Base-by-base conservation (phyloP, 2,888 invertebrate genomes). In the Mimumesa dahlbomi region DNA sequence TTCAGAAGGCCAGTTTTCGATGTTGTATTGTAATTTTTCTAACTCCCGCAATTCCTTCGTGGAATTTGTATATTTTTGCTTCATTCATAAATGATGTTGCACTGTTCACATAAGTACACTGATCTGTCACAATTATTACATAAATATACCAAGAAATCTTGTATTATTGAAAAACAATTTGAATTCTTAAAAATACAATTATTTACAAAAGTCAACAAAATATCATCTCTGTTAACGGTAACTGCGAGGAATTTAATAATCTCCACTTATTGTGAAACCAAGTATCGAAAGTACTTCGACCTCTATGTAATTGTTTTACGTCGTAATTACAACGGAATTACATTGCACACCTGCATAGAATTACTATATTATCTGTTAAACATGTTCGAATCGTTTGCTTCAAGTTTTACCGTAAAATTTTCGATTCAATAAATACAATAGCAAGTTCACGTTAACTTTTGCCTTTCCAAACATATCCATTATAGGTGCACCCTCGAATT, bases 401-500 rank as follows among this genome's bases (percentile, higher is more conserved):
- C 69, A 89, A 45, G 85, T 86, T 85, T 93, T 93, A 73, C 93
- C 92, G 86, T 94, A 95, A 90, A 95, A 95, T 88, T 95, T 95
- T 82, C 93, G 93, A 88, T 95, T 95, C 29, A 95, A 89, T 70
- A 95, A 91, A 86, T 93, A 94, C 74, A 95, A 91, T 42, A 95
- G 90, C 43, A 95, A 91, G 87, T 95, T 95, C 14, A 95, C 94
- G 84, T 95, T 95, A 76, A 95, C 92, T 88, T 94, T 93, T 18
- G 94, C 94, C 87, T 93, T 94, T n/a, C 94, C 94, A 84, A 94
- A 95, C 91, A 95, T 92, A 79, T 94, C 93, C 92, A 94, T 94
- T 19, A 94, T 93, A 21, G 94, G 91, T 43, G 93, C 93, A 18
- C 95, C 95, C 85, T 95, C 94, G 81, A 94, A 95, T 86, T 95